Conservation (phyloP, 2,113 vertebrate genomes). For the Lophochroa leadbeateri region DNA sequence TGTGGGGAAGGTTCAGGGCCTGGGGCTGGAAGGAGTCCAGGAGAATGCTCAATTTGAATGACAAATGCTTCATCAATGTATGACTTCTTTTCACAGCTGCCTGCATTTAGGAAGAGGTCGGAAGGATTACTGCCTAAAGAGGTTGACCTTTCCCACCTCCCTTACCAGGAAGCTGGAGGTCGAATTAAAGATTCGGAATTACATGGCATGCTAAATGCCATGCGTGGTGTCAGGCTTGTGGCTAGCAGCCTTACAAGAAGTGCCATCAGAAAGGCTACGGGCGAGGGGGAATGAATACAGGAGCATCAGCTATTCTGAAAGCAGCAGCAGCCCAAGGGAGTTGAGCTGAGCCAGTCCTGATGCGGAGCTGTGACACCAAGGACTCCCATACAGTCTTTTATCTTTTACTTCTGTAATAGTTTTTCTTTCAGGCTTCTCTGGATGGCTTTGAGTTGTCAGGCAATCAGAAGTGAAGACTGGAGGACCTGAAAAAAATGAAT, state of each 20-base stretch:
- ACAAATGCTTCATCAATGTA: background rate
- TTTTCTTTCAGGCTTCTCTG: background rate
- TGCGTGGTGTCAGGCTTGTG: background rate
- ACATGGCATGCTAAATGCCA: accelerated
- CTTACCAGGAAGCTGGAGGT: background rate
- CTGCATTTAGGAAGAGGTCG: background rate
- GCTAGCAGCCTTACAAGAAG: background rate
- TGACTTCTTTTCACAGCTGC: background rate
- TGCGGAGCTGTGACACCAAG: no score
- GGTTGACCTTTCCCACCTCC: background rate
- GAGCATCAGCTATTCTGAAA: background rate
- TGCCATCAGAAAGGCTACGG: background rate
- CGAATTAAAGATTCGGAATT: background rate
- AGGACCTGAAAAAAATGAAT: background rate
- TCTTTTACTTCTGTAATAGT: background rate
- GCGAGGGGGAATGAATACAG: background rate
- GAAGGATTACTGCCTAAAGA: background rate
- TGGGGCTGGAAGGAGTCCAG: background rate
- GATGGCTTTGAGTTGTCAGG: background rate
- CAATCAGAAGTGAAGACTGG: background rate
- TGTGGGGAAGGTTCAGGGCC: background rate
- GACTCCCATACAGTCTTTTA: accelerated
- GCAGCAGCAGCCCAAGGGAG: background rate
- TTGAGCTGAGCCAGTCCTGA: background rate
- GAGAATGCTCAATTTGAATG: background rate